These are phyloP conservation scores for Temnothorax ravouxi DNA, from an alignment of 2,888 invertebrate genomes.

Conservation along the genomic window DNA sequence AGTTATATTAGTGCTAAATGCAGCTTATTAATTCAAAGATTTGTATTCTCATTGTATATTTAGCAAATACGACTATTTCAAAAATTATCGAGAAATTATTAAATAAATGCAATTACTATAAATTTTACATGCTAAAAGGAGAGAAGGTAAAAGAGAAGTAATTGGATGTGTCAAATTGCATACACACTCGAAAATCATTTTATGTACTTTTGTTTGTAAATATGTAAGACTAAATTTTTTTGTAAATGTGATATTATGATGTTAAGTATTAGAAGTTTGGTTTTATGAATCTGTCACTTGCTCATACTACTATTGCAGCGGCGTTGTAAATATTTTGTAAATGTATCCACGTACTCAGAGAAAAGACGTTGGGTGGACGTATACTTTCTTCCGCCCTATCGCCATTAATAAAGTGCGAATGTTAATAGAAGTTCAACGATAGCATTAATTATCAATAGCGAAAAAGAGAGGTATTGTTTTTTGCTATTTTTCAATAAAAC, in stretches of 20 bases:
- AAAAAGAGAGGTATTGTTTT: not conserved
- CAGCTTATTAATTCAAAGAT: not conserved
- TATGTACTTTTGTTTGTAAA: conserved; percentile 33
- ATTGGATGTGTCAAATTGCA: conserved; percentile 17
- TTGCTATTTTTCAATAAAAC: conserved; percentile 35
- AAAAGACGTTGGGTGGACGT: conserved; percentile 36
- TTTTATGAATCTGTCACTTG: conserved; percentile 68
- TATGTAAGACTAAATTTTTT: conserved; percentile 58
- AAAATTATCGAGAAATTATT: not conserved
- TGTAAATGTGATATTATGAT: conserved; percentile 65
- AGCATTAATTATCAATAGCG: conserved; percentile 23
- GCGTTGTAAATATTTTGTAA: conserved; percentile 66
- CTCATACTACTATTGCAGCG: conserved; percentile 60
- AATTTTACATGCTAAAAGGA: not conserved
- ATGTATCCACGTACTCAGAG: conserved; percentile 36
- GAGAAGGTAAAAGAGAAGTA: too few relatives aligned
- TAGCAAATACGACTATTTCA: not conserved
- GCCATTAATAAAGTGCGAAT: conserved; percentile 44
- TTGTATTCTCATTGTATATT: not conserved
- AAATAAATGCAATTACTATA: not conserved
- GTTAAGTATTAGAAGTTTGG: conserved; percentile 61
- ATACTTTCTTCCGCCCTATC: conserved; percentile 18
- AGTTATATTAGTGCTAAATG: conserved; percentile 11
- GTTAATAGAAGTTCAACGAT: conserved; percentile 21
- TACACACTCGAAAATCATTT: conserved; percentile 10